phyloP scores from a whole-genome alignment of 2,113 vertebrate species.

The Acanthisitta chloris region DNA sequence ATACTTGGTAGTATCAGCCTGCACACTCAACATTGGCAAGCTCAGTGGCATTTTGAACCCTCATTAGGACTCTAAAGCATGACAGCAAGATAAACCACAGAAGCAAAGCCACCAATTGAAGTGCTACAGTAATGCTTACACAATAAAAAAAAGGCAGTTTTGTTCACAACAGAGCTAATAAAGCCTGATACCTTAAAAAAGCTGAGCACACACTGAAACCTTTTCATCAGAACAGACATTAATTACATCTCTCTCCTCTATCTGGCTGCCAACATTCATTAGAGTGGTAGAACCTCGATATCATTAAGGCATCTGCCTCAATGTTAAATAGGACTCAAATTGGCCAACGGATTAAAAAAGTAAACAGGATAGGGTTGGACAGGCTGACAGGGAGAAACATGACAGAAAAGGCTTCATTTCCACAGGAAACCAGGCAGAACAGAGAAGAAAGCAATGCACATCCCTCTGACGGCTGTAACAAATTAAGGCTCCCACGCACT shows the following conservation, averaged over 20 bases:
- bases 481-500: neutral
- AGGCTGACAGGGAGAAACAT: neutral
- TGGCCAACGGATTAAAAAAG: neutral
- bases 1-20: neutral
- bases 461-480: neutral
- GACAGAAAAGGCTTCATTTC: constrained; percentile 2
- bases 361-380: neutral
- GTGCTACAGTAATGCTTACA: neutral
- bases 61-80: neutral
- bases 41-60: neutral
- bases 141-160: neutral
- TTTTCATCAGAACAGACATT: constrained; percentile 21
- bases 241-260: constrained; percentile 18
- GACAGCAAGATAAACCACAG: neutral
- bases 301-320: constrained; percentile 3
- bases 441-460: neutral
- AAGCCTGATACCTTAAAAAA: neutral
- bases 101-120: neutral
- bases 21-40: neutral
- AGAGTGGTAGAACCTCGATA: neutral
- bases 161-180: neutral
- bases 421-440: constrained; percentile 3
- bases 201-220: neutral
- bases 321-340: constrained; percentile 16
- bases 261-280: neutral